Conservation (phyloP, 2,797 vertebrate genomes). For the Muscicapa comitata region DNA sequence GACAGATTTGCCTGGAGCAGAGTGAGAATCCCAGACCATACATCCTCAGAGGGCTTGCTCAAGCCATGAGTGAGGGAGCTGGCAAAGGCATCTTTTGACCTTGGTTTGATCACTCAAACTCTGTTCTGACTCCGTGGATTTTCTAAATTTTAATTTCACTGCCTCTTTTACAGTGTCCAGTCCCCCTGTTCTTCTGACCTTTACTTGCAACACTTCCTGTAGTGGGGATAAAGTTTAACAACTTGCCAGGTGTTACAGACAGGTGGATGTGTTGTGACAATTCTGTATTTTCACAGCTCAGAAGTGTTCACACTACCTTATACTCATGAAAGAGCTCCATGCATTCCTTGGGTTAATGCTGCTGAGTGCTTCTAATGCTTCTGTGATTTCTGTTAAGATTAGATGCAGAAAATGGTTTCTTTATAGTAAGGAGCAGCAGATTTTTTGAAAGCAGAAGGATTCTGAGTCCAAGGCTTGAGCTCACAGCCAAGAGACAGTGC, state of each 20-base stretch:
- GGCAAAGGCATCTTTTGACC: neutral
- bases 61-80: neutral
- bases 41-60: neutral
- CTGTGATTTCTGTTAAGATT: neutral
- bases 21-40: too few species aligned
- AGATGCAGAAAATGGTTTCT: neutral
- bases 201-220: neutral
- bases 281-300: neutral
- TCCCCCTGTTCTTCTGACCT: neutral
- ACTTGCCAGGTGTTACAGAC: neutral
- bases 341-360: neutral
- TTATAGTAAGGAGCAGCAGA: neutral
- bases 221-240: neutral
- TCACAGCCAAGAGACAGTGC: neutral
- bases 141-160: neutral
- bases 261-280: neutral
- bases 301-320: neutral
- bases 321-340: neutral
- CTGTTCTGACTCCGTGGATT: neutral
- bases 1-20: neutral
- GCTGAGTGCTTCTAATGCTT: neutral
- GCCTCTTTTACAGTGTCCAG: neutral
- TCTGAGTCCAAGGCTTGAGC: neutral
- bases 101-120: neutral
- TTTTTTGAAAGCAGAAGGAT: neutral